A percentile compares a stretch with the other conserved stretches of the same genome.
Conservation (phyloP, 2,113 vertebrate genomes). For the Amia ocellicauda region DNA sequence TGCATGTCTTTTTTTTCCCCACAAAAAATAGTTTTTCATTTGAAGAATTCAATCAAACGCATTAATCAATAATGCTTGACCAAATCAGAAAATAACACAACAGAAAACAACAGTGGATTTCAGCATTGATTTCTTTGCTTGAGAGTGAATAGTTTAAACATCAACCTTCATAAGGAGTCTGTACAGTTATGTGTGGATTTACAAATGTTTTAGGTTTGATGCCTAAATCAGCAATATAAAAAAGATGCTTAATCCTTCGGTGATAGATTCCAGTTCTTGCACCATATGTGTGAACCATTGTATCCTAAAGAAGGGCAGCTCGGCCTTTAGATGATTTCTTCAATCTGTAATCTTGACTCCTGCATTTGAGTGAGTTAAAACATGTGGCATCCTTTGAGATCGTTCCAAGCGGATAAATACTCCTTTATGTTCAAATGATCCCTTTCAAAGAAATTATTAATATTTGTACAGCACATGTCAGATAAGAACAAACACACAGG, state of each 20-base stretch:
- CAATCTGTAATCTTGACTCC: neutral
- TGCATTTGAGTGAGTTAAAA: slow-evolving; percentile 1
- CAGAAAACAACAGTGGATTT: no score
- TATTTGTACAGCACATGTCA: slow-evolving; percentile 3
- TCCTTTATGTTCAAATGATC: slow-evolving; percentile 3
- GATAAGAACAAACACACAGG: neutral
- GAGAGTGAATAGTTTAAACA: no score
- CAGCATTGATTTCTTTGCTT: no score
- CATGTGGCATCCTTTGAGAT: slow-evolving; percentile 2
- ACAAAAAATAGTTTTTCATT: no score
- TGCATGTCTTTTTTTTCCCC: no score
- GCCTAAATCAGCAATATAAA: slow-evolving; percentile 26
- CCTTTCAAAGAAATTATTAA: neutral
- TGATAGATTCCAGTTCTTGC: neutral
- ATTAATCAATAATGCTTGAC: no score
- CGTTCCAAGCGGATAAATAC: slow-evolving; percentile 11
- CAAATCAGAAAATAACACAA: no score
- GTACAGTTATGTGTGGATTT: slow-evolving; percentile 15
- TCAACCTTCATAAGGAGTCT: no score
- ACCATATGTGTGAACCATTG: slow-evolving; percentile 1
- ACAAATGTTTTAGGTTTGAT: slow-evolving; percentile 22
- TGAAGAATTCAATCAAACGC: no score
- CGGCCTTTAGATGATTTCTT: neutral
- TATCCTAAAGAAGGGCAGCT: slow-evolving; percentile 3
- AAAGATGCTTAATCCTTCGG: slow-evolving; percentile 10